Evolutionary conservation across 2,113 vertebrate genomes (phyloP).

Genomic region (Chloroceryle aenea): DNA sequence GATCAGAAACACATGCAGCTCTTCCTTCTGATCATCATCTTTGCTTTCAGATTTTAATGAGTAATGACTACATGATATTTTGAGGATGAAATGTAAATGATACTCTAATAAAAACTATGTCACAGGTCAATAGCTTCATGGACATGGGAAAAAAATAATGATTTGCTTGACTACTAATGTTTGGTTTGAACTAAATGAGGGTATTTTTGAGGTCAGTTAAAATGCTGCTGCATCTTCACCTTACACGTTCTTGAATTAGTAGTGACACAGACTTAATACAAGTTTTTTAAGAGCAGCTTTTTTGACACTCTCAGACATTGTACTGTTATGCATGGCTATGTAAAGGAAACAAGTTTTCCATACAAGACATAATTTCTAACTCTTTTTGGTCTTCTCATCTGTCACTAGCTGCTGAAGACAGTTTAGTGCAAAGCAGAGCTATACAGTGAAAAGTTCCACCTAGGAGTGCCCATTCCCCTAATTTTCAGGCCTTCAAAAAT

Average conservation of each 20-base stretch:
- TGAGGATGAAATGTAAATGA: conserved; percentile 60
- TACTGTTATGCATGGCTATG: background rate
- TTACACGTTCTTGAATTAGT: background rate
- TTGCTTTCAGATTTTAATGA: conserved; percentile 61
- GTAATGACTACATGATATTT: conserved; percentile 25
- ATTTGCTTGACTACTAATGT: conserved; percentile 50
- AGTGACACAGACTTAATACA: background rate
- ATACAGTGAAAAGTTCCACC: background rate
- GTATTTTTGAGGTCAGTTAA: background rate
- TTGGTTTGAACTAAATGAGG: conserved; percentile 31
- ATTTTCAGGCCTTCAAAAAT: background rate
- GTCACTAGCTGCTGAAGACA: background rate
- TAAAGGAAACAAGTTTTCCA: background rate
- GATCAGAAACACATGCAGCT: conserved; percentile 14
- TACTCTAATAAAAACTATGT: conserved; percentile 55
- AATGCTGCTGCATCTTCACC: background rate
- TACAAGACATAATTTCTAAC: background rate
- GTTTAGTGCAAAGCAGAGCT: background rate
- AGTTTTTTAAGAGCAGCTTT: background rate
- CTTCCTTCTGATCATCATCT: conserved; percentile 10
- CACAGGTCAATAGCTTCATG: conserved; percentile 58
- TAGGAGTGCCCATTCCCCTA: background rate
- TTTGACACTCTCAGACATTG: background rate
- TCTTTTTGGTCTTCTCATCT: background rate
- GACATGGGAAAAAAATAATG: conserved; percentile 24